Percentiles rank a stretch among this genome's conserved stretches.
Conservation (phyloP, 2,113 vertebrate species). For the Heptranchias perlo region DNA sequence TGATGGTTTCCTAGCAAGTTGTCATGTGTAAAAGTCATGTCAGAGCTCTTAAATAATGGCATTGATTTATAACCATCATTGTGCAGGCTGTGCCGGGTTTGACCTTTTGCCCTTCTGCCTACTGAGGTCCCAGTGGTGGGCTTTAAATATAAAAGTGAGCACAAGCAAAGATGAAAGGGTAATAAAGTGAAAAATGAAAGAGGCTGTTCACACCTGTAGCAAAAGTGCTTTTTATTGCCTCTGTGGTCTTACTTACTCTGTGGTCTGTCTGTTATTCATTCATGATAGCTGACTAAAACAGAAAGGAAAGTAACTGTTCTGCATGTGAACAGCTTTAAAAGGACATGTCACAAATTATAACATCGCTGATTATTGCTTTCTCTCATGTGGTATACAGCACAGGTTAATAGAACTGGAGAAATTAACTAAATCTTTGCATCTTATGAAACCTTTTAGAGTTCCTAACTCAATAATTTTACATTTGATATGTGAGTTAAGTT, state of each 20-base stretch:
- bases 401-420: not conserved
- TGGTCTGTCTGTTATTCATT: not conserved
- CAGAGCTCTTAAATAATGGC: constrained; percentile 19
- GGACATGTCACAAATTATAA: not conserved
- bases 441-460: not conserved
- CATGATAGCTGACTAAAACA: not conserved
- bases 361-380: not conserved
- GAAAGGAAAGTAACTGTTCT: not conserved
- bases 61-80: constrained; percentile 25
- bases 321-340: constrained; percentile 35
- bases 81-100: constrained; percentile 3
- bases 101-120: not conserved
- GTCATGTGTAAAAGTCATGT: not conserved
- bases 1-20: not conserved
- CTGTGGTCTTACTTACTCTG: not conserved
- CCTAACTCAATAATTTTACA: not conserved
- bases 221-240: constrained; percentile 44
- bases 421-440: not conserved
- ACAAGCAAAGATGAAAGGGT: constrained; percentile 41
- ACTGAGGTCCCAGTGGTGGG: not conserved
- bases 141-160: constrained; percentile 40
- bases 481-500: not conserved
- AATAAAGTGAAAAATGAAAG: constrained; percentile 46
- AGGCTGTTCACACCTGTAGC: constrained; percentile 43
- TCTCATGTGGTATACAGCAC: not conserved